Conservation (phyloP, 2,113 vertebrate genomes). For the Monopterus albus region DNA sequence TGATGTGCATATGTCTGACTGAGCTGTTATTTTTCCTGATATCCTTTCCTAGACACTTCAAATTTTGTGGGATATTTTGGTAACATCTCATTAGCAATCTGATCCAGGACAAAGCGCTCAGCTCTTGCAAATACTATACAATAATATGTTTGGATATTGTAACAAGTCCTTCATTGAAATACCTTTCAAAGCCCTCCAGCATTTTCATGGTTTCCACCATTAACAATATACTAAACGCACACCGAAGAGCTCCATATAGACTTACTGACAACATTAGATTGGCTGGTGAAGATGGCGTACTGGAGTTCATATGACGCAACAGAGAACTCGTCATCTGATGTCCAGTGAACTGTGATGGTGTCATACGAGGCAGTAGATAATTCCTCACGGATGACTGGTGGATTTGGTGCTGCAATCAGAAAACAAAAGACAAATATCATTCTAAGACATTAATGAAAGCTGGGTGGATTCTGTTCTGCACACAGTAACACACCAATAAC, state of each 20-base stretch:
- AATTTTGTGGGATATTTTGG: slow-evolving; percentile 26
- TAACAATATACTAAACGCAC: background rate
- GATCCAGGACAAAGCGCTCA: slow-evolving; percentile 12
- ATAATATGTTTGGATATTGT: slow-evolving; percentile 32
- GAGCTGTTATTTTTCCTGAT: slow-evolving; percentile 16
- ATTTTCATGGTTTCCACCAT: slow-evolving; percentile 26
- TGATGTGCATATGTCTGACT: slow-evolving; percentile 27
- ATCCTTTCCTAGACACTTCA: slow-evolving; percentile 15
- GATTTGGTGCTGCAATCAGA: slow-evolving; percentile 88
- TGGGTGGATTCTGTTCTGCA: slow-evolving; percentile 6
- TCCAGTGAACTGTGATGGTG: slow-evolving; percentile 98
- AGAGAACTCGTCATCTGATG: slow-evolving; percentile 95
- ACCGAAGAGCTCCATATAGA: slow-evolving; percentile 50
- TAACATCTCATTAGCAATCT: slow-evolving; percentile 46
- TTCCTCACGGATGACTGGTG: slow-evolving; percentile 94
- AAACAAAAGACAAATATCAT: slow-evolving; percentile 45
- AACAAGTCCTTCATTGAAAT: slow-evolving; percentile 27
- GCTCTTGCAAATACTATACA: slow-evolving; percentile 18
- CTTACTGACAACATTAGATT: slow-evolving; percentile 97
- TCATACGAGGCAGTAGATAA: slow-evolving; percentile 97
- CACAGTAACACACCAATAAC: slow-evolving; percentile 23
- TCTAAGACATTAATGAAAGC: slow-evolving; percentile 35
- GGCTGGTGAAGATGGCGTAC: slow-evolving; percentile 96
- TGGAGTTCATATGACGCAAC: slow-evolving; percentile 97
- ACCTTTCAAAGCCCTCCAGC: slow-evolving; percentile 28